Evolutionary conservation across 1,140 invertebrate species (phyloP).

Genomic region (Mercenaria mercenaria): DNA sequence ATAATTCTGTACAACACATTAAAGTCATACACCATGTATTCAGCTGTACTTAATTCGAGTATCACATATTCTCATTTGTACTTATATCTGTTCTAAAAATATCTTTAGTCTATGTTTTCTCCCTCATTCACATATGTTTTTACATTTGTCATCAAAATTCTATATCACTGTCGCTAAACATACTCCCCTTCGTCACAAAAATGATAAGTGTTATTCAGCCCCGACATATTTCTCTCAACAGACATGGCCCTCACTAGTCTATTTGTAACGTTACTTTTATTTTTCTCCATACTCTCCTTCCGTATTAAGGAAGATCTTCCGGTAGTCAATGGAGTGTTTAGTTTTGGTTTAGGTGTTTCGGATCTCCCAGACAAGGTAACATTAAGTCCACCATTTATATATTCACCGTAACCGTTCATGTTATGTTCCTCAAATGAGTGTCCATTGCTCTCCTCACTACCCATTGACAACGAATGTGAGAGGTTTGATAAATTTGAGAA

Average conservation of each 20-base stretch:
- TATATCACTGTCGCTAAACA: conserved; percentile 49
- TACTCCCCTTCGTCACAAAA: conserved; percentile 61
- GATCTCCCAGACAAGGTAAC: conserved; percentile 63
- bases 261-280: conserved; percentile 28
- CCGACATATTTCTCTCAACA: conserved; percentile 38
- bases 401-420: conserved; percentile 64
- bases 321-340: conserved; percentile 80
- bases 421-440: conserved; percentile 62
- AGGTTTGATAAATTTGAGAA: conserved; percentile 70
- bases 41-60: too few species aligned
- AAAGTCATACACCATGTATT: too few species aligned
- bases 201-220: conserved; percentile 11
- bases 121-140: too few species aligned
- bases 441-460: conserved; percentile 47
- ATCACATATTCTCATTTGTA: too few species aligned
- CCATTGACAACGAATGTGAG: conserved; percentile 19
- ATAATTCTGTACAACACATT: too few species aligned
- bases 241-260: conserved; percentile 49
- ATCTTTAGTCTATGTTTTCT: too few species aligned
- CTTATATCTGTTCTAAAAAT: too few species aligned
- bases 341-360: conserved; percentile 78
- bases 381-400: conserved; percentile 54
- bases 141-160: too few species aligned
- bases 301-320: conserved; percentile 76
- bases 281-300: conserved; percentile 59